Base-by-base conservation (phyloP, 2,888 invertebrate species). In the Erebia epiphron region DNA sequence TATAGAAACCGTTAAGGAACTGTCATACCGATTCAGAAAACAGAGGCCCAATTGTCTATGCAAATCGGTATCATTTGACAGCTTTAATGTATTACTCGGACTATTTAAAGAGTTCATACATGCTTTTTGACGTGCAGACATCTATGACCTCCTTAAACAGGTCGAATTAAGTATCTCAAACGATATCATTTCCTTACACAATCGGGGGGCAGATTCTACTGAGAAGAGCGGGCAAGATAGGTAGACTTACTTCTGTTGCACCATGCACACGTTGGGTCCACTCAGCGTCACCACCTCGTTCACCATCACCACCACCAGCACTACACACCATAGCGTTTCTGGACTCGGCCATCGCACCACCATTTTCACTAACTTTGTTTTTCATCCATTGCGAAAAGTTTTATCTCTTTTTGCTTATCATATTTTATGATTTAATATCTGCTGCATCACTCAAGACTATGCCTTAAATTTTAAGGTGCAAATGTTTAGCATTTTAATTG, bases 181-280 rank as follows among this genome's bases (percentile, higher is more conserved):
- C 21, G 21, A 21, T 21, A 21, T 21, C 1, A 21, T 21, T 21
- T 21, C 21, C 21, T 21, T 21, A 21, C 21, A 21, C 21, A 21
- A 21, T 21, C 21, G 21, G 21, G 21, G 21, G 21, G 21, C 21
- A 4, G 35, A 26, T 35, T 35, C 35, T 35, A 35, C 35, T 35
- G 35, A 35, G 35, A 35, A 35, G 35, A 35, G 35, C 35, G 7
- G 35, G 35, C 7, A 35, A 46, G 14, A n/a, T 52, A 52, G 1
- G 1, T 16, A 50, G 16, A 88, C 92, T 92, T 82, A 93, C 94
- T 94, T 93, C 76, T 93, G 93, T 75, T 93, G 87, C 73, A 92
- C 92, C 86, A 88, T 89, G 86, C 94, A 94, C 43, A 94, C 93
- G 75, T 93, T 91, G 65, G 89, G 84, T n/a, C 93, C 94, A 52